A percentile compares a stretch with the other conserved stretches of the same genome.
Evolutionary conservation across 2,113 vertebrate species (phyloP).

Genomic region (Lanius ludovicianus): DNA sequence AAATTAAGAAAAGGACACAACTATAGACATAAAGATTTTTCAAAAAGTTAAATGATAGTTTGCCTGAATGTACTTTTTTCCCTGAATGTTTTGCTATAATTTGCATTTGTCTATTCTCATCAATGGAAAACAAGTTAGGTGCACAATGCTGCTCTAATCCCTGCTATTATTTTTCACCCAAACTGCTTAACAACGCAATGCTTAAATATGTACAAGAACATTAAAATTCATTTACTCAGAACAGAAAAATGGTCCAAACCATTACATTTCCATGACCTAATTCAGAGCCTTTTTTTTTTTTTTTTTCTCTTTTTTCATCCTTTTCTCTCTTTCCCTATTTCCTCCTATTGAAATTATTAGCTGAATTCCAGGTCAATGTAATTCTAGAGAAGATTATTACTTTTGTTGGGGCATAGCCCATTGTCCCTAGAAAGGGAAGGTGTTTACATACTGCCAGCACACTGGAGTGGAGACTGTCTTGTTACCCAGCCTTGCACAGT

Average conservation of each 20-base stretch:
- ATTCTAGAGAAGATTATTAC: not conserved
- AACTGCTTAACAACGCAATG: not conserved
- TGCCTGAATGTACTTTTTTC: not conserved
- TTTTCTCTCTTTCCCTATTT: not conserved
- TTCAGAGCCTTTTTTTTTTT: not conserved
- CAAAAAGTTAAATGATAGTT: constrained; percentile 6
- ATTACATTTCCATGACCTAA: not conserved
- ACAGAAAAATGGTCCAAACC: not conserved
- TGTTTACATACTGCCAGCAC: constrained; percentile 30
- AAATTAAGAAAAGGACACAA: constrained; percentile 11
- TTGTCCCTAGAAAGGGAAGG: constrained; percentile 10
- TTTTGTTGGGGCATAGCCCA: not conserved
- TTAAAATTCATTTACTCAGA: not conserved
- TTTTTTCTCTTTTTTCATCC: not conserved
- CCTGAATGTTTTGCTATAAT: not conserved
- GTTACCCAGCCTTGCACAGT: constrained; percentile 21
- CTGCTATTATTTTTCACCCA: not conserved
- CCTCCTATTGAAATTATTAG: not conserved
- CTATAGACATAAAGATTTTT: not conserved
- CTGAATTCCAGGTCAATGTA: not conserved
- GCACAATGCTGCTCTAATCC: not conserved
- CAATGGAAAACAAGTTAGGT: not conserved
- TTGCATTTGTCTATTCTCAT: not conserved
- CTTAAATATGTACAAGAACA: not conserved
- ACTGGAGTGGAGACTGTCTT: constrained; percentile 29